phyloP scores from a whole-genome alignment of 2,797 vertebrate genomes.

The Sylvia borin region DNA sequence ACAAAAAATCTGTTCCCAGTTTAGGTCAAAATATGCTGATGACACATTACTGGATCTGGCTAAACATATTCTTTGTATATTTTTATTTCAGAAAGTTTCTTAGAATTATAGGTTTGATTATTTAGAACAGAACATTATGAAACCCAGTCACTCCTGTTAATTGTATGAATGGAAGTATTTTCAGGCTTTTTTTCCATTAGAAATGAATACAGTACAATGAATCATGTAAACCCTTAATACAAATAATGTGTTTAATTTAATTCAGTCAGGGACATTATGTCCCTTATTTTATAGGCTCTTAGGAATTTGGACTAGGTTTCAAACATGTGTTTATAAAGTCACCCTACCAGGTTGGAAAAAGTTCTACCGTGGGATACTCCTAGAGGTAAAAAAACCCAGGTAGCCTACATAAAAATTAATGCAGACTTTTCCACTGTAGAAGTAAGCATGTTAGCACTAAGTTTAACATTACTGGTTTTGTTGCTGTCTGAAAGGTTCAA shows the following conservation, averaged over 20 bases:
- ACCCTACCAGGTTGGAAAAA: neutral
- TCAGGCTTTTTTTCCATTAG: conserved; percentile 23
- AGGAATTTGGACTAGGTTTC: conserved; percentile 24
- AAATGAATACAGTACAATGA: conserved; percentile 11
- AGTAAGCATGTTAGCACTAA: neutral
- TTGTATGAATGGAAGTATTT: conserved; percentile 32
- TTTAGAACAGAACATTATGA: conserved; percentile 32
- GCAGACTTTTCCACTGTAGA: neutral
- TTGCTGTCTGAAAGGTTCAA: neutral
- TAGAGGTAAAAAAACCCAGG: neutral
- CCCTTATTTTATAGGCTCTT: neutral
- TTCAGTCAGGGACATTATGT: conserved; percentile 7
- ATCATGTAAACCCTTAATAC: conserved; percentile 5
- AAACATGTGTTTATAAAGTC: neutral
- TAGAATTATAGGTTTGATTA: conserved; percentile 46
- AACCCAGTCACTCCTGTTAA: conserved; percentile 8
- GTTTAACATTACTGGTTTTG: neutral
- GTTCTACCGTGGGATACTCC: neutral
- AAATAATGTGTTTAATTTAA: conserved; percentile 34
- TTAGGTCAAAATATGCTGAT: conserved; percentile 39
- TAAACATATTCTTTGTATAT: conserved; percentile 35
- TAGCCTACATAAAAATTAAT: neutral
- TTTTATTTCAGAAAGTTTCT: conserved; percentile 50
- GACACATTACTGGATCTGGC: conserved; percentile 24
- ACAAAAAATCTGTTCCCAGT: conserved; percentile 44